A percentile compares a stretch with the other conserved stretches of the same genome.
These are phyloP conservation scores for Diachrysia chrysitis DNA, from an alignment of 2,888 invertebrate species.

Conservation along the genomic window DNA sequence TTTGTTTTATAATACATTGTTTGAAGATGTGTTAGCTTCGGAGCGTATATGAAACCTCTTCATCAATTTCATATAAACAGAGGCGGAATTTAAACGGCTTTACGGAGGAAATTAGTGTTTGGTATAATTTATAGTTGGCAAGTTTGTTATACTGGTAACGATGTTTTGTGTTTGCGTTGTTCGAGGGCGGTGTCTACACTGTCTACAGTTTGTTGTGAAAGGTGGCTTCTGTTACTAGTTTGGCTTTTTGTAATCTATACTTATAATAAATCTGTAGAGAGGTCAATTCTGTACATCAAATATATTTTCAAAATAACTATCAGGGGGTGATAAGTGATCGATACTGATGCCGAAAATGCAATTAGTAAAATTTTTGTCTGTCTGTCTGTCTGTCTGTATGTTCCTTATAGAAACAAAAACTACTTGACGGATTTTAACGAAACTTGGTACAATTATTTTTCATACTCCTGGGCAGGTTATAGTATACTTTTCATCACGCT, in stretches of 20 bases:
- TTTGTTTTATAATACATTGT: conserved; percentile 69
- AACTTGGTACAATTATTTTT: no score
- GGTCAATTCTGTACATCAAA: no score
- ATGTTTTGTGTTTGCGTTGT: conserved; percentile 38
- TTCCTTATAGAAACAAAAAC: no score
- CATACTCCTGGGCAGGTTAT: no score
- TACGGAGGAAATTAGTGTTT: conserved; percentile 36
- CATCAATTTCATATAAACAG: conserved; percentile 64
- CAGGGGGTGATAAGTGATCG: no score
- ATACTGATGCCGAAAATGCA: no score
- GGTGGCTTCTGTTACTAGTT: conserved; percentile 3
- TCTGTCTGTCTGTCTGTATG: no score
- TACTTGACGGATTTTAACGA: no score
- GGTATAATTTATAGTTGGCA: conserved; percentile 43
- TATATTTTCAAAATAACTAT: no score
- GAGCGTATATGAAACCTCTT: conserved; percentile 74
- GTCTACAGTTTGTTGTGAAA: conserved; percentile 24
- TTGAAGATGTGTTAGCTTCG: conserved; percentile 67
- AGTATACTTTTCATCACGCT: no score
- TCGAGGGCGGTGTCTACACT: conserved; percentile 17
- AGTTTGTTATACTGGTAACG: conserved; percentile 26
- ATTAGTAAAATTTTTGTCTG: no score
- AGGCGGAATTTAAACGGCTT: conserved; percentile 58
- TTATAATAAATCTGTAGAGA: no score
- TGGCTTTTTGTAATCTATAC: not conserved